Evolutionary conservation across 2,113 vertebrate species (phyloP), one percentile per base, ranked within the genome.

Genomic region (Grammomys dolichurus): DNA sequence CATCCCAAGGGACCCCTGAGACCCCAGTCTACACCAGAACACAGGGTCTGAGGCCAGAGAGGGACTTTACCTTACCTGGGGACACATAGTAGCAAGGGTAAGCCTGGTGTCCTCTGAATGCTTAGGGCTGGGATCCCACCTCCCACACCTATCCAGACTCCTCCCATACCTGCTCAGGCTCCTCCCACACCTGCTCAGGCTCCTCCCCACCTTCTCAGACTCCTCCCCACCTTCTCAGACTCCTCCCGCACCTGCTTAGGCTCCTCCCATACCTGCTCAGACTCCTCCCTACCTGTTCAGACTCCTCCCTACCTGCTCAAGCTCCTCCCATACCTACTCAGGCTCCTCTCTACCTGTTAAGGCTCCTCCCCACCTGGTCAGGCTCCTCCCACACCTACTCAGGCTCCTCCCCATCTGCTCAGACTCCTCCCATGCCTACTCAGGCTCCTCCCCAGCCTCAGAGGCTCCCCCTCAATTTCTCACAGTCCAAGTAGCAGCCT

Each of bases 41-140:
- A 0, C 28, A 54, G 76, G 60, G 69, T 8, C 16, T 1, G 40
- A 92, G 67, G 36, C 97, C 91, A 48, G 72, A 51, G 65, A 54
- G 58, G 16, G 33, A 17, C 28, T 5, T 31, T 11, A 20, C 60
- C 85, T n/a, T 31, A 11, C 48, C 69, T 31, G 0, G 58, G 46
- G 58, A 46, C 70, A 28, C 48, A 11, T 0, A 40, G 78, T 14
- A 28, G 54, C 84, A 1, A 31, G 87, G 46, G 8, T 19, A n/a
- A 69, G 48, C 54, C 65, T 22, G 4, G 12, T 76, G 22, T 7
- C 8, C 33, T 48, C 63, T 12, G 33, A 17, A 2, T 31, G 77
- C 48, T 54, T 58, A 40, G 4, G 0, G 0, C 10, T 14, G 73
- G n/a, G 7, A 22, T 67, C 28, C 7, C 9, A 2, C 13, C 11